Conservation (phyloP, 1,140 invertebrate genomes). For the Drosophila sucinea region DNA sequence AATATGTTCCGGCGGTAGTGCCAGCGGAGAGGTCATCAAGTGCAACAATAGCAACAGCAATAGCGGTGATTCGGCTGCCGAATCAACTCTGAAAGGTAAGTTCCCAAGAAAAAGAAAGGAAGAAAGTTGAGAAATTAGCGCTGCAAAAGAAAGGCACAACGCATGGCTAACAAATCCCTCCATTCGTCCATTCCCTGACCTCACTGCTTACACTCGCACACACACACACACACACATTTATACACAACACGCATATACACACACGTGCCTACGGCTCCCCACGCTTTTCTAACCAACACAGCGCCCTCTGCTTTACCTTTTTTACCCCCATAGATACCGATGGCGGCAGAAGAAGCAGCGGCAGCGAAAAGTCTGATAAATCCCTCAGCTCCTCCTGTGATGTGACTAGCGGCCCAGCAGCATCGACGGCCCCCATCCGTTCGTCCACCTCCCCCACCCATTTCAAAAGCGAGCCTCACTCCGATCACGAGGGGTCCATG, state of each 20-base stretch:
- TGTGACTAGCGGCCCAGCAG: conserved; percentile 52
- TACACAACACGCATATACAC: neutral
- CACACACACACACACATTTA: neutral
- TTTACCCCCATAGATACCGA: conserved; percentile 68
- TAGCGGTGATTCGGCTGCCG: conserved; percentile 41
- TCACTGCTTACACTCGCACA: conserved; percentile 3
- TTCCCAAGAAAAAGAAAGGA: conserved; percentile 1
- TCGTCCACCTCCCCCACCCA: conserved; percentile 74
- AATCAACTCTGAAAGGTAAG: conserved; percentile 61
- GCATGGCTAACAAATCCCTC: conserved; percentile 51
- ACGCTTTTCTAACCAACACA: conserved; percentile 72
- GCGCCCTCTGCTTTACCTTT: conserved; percentile 61
- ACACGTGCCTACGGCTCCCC: conserved; percentile 14
- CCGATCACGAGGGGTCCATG: conserved; percentile 83
- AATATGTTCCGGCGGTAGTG: neutral
- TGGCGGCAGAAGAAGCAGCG: conserved; percentile 60
- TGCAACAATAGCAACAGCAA: conserved; percentile 54
- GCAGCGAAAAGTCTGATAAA: conserved; percentile 81
- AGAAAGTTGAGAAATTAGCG: neutral
- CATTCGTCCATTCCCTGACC: conserved; percentile 17
- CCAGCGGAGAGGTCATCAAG: conserved; percentile 1
- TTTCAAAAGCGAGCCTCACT: conserved; percentile 77
- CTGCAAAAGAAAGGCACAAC: conserved; percentile 39
- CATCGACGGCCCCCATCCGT: conserved; percentile 22
- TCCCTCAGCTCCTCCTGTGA: conserved; percentile 72